Evolutionary conservation across 2,797 vertebrate species (phyloP).

Genomic region (Sebastes elongatus): DNA sequence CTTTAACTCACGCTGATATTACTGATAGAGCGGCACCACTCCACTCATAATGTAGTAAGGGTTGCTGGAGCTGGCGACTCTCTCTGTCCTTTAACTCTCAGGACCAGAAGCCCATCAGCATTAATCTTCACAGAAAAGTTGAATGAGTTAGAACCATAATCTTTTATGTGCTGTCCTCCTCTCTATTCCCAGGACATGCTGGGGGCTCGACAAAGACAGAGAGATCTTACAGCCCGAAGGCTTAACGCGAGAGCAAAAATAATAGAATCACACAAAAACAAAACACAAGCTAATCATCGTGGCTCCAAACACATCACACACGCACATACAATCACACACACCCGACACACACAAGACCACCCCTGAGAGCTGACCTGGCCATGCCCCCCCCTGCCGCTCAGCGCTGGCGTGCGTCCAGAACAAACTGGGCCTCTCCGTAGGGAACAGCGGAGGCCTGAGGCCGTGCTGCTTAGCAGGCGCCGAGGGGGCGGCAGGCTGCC

Average conservation of each 20-base stretch:
- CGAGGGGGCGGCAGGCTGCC: conserved; percentile 71
- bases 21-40: conserved; percentile 20
- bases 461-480: conserved; percentile 74
- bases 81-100: not conserved
- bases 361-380: conserved; percentile 76
- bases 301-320: conserved; percentile 68
- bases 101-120: conserved; percentile 37
- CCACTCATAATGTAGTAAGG: not conserved
- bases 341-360: conserved; percentile 77
- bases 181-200: conserved; percentile 57
- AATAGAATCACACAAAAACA: conserved; percentile 74
- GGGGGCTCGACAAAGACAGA: conserved; percentile 50
- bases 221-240: conserved; percentile 46
- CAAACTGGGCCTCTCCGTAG: conserved; percentile 73
- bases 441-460: conserved; percentile 67
- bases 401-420: conserved; percentile 78
- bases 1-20: conserved; percentile 41
- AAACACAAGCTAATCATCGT: conserved; percentile 72
- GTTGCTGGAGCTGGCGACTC: not conserved
- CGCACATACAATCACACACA: conserved; percentile 57
- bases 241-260: conserved; percentile 54
- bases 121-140: conserved; percentile 61
- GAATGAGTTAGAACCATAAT: conserved; percentile 48
- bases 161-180: conserved; percentile 48
- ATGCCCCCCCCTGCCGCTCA: conserved; percentile 63